Percentiles rank a stretch among this genome's conserved stretches.
Evolutionary conservation across 2,113 vertebrate species (phyloP).

Genomic region (zebrafish (Danio rerio)): DNA sequence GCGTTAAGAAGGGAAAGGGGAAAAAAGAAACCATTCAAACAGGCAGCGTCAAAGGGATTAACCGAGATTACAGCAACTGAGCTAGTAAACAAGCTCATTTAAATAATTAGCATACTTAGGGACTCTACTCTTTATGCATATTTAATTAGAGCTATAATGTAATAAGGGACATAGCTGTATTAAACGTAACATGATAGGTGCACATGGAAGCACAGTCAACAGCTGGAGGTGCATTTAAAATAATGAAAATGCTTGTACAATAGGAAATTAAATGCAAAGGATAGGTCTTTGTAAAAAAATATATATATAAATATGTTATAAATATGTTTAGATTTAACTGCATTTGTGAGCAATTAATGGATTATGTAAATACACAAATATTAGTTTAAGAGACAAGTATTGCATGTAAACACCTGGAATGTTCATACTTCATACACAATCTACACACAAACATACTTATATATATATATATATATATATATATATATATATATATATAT

Average conservation of each 20-base stretch:
- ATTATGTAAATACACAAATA: background rate
- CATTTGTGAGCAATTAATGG: background rate
- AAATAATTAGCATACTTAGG: constrained; percentile 60
- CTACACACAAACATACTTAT: too few species aligned
- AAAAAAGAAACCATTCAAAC: constrained; percentile 51
- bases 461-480: too few species aligned
- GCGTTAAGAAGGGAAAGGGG: background rate
- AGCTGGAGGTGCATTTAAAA: constrained; percentile 42
- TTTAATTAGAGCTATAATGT: constrained; percentile 51
- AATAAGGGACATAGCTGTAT: constrained; percentile 55
- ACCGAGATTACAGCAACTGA: constrained; percentile 56
- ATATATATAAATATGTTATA: background rate
- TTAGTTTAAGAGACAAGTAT: background rate
- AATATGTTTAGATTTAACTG: background rate
- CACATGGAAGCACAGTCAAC: constrained; percentile 24
- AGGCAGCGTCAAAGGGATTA: constrained; percentile 55
- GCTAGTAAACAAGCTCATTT: constrained; percentile 59
- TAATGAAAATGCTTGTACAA: constrained; percentile 35
- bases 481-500: background rate
- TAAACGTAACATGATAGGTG: constrained; percentile 39
- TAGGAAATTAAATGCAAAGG: background rate
- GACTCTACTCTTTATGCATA: constrained; percentile 62
- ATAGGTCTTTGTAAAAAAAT: background rate
- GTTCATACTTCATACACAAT: background rate
- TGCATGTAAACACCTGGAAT: background rate